Evolutionary conservation across 2,797 vertebrate genomes (phyloP), one percentile per base, ranked within the genome.

Genomic region (Sebastes vulpes): DNA sequence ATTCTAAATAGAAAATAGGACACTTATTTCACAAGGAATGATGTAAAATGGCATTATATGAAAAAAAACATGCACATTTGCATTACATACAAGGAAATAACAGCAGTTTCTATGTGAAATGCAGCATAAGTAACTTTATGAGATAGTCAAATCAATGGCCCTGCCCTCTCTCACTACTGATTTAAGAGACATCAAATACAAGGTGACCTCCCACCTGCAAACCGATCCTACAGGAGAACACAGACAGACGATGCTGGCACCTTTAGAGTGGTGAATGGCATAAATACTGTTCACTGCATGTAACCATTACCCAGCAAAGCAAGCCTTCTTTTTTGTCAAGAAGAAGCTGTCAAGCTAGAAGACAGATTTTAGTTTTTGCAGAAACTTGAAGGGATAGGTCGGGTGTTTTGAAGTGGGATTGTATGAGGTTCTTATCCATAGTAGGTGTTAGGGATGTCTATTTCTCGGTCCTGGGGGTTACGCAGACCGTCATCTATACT

Each of bases 211-310:
- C n/a, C 42, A 72, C 20, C n/a, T 66, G 32, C 42, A 75, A 64
- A 63, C 50, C 50, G 25, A 78, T 75, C 57, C 75, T 25, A 67
- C 31, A 65, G 54, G 75, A 75, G 29, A 79, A 16, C 23, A 21
- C n/a, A 14, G 59, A 9, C 9, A 50, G 46, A 50, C 12, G 16
- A 16, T 46, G 42, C 16, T 46, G 42, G 42, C 14, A 46, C 42
- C 42, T 46, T 18, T 1, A 46, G 42, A 57, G 25, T 38, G 63
- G 20, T 73, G 64, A 59, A 69, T 75, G 8, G 10, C 50, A 78
- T 69, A 65, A 69, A 48, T 57, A 65, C 18, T 21, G 42, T 50
- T 61, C 29, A 48, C 25, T 68, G 38, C 11, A 31, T 61, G 50
- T 14, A 46, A 50, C 32, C 63, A 67, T 25, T 56, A 58, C 50